A percentile compares a stretch with the other conserved stretches of the same genome.
These are phyloP conservation scores for Vannuccia rotundouncinata DNA, from an alignment of 2,888 invertebrate species.

Conservation along the genomic window DNA sequence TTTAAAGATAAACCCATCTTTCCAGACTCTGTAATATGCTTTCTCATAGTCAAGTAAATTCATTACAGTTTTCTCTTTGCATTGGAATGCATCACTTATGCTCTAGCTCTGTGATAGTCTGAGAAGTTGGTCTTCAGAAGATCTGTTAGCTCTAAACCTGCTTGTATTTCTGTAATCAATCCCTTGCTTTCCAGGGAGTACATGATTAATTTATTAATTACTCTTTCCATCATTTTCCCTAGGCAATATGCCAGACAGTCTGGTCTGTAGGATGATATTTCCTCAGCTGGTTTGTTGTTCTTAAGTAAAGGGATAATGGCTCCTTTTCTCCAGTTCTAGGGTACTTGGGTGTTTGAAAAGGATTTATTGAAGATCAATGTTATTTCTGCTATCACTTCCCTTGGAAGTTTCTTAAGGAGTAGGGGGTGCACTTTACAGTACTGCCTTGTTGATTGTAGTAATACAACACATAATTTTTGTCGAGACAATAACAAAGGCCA, in stretches of 20 bases:
- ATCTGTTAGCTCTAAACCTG: neutral
- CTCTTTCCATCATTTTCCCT: neutral
- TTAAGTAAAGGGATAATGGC: neutral
- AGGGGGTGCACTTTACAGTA: neutral
- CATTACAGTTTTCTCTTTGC: neutral
- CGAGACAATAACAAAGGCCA: too few relatives aligned
- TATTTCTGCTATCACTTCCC: neutral
- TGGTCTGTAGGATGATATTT: neutral
- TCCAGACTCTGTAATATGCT: neutral
- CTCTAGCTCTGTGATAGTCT: neutral
- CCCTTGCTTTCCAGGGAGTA: neutral
- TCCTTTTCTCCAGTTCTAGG: neutral
- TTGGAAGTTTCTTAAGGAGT: neutral
- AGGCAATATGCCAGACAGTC: neutral
- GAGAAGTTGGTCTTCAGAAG: neutral
- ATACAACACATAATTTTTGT: too few relatives aligned
- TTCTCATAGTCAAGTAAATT: neutral
- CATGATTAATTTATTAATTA: neutral
- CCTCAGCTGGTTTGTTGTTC: neutral
- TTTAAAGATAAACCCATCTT: neutral
- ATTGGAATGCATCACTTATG: neutral
- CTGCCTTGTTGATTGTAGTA: too few relatives aligned
- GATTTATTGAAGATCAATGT: neutral
- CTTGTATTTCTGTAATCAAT: neutral
- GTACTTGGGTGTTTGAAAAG: neutral